Evolutionary conservation across 2,888 invertebrate species (phyloP).

Genomic region (Cinara cedri): DNA sequence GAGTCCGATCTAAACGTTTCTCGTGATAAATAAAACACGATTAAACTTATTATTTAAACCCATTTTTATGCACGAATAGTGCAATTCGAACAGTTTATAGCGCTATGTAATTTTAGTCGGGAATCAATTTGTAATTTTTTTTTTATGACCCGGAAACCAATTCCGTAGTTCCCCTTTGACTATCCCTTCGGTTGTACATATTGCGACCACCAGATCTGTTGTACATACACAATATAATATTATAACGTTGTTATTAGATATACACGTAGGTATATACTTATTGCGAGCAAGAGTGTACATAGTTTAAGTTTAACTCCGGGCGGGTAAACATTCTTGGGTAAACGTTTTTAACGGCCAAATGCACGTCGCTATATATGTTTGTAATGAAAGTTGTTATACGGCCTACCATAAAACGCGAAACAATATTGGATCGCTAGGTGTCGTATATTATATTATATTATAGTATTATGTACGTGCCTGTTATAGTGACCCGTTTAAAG

Average conservation of each 20-base stretch:
- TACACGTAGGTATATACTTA: neutral
- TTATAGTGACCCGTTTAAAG: neutral
- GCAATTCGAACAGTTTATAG: too few relatives aligned
- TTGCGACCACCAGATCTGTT: too few relatives aligned
- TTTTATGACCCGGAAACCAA: too few relatives aligned
- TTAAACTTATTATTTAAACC: too few relatives aligned
- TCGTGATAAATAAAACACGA: too few relatives aligned
- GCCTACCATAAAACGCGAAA: constrained; percentile 30
- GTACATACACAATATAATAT: neutral
- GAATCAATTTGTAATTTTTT: too few relatives aligned
- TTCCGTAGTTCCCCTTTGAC: too few relatives aligned
- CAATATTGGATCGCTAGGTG: constrained; percentile 19
- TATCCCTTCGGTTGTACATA: neutral
- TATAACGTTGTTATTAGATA: neutral
- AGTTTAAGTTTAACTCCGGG: neutral
- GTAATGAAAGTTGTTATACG: constrained; percentile 49
- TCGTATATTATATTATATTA: neutral
- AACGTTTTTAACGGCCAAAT: constrained; percentile 39
- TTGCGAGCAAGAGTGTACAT: neutral
- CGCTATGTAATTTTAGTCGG: too few relatives aligned
- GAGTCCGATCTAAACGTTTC: too few relatives aligned
- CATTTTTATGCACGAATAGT: too few relatives aligned
- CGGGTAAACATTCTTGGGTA: neutral
- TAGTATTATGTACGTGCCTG: neutral
- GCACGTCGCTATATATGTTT: neutral